Evolutionary conservation across 30 jellyfish, hydroid and myxozoan genomes (phyloP), one percentile per base, ranked within the genome.

Genomic region (Haliclystus octoradiatus): DNA sequence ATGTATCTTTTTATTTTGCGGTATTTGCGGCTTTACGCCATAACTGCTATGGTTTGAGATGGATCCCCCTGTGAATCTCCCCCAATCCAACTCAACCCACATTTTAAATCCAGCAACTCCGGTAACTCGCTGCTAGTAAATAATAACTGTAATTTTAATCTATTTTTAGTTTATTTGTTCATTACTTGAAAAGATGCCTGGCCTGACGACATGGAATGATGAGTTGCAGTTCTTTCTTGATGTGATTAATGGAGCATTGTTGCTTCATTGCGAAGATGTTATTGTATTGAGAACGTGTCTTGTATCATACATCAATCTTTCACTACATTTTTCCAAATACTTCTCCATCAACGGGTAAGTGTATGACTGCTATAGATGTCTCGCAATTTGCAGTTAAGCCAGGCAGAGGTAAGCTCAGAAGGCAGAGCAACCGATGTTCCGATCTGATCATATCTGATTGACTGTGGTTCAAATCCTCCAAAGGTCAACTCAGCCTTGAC

Each of bases 341-440:
- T 88, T 88, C 35, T 79, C 97, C 19, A 78, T 74, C 57, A 75
- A 77, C 65, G 97, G 95, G 97, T 88, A 69, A 49, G 91, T 31
- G 24, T 22, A 33, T 30, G 19, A 5, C 26, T 73, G 79, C 15
- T 23, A 31, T 68, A 3, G n/a, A n/a, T n/a, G n/a, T n/a, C 12
- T 46, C 19, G 15, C 12, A 46, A 46, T 7, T 46, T 46, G 12
- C 12, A 19, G 19, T 46, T 46, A 46, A 46, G 19, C 19, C 19
- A 46, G 60, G 19, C 60, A 19, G 60, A 46, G 19, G 19, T 46
- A 46, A n/a, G n/a, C n/a, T n/a, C n/a, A n/a, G n/a, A n/a, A n/a
- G n/a, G n/a, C n/a, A n/a, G n/a, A n/a, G n/a, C n/a, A n/a, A n/a
- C n/a, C n/a, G n/a, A n/a, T n/a, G n/a, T n/a, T n/a, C n/a, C n/a